These are phyloP conservation scores for Brachypodius melanocephalos DNA, from an alignment of 2,113 vertebrate species.

Conservation along the genomic window DNA sequence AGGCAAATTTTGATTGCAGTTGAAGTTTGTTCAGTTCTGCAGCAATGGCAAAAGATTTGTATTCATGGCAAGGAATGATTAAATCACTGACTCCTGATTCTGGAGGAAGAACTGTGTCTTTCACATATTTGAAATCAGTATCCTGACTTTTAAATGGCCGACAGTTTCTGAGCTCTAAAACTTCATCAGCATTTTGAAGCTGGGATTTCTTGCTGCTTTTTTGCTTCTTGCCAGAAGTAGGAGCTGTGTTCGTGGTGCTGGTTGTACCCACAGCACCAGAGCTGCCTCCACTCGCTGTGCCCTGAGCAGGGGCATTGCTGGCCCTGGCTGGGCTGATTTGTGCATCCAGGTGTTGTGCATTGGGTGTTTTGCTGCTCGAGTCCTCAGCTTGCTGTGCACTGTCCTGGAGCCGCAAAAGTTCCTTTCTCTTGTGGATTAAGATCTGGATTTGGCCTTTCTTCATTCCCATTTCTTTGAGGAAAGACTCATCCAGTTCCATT, in stretches of 20 bases:
- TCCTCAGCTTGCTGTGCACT: background rate
- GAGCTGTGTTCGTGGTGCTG: background rate
- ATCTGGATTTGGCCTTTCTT: slow-evolving; percentile 75
- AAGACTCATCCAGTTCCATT: slow-evolving; percentile 63
- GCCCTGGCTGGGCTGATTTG: background rate
- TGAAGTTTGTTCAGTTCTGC: slow-evolving; percentile 64
- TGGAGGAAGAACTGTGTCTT: slow-evolving; percentile 73
- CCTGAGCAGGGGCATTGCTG: rapidly evolving
- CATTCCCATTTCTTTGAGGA: slow-evolving; percentile 72
- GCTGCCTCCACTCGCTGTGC: background rate
- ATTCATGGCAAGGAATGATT: slow-evolving; percentile 81
- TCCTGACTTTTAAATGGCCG: slow-evolving; percentile 71
- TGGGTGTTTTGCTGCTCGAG: background rate
- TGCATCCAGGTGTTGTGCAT: rapidly evolving
- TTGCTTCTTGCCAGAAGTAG: background rate
- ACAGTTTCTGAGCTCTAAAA: slow-evolving; percentile 39
- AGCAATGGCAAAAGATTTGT: slow-evolving; percentile 75
- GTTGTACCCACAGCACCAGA: background rate
- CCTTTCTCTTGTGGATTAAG: slow-evolving; percentile 71
- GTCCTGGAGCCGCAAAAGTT: background rate
- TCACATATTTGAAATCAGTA: slow-evolving; percentile 72
- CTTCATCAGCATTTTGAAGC: background rate
- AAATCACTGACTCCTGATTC: slow-evolving; percentile 78
- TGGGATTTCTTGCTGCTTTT: background rate
- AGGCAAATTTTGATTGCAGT: slow-evolving; percentile 78